Percentiles rank a stretch among this genome's conserved stretches.
Evolutionary conservation across 2,797 vertebrate genomes (phyloP).

Genomic region (Sebastes vulpes): DNA sequence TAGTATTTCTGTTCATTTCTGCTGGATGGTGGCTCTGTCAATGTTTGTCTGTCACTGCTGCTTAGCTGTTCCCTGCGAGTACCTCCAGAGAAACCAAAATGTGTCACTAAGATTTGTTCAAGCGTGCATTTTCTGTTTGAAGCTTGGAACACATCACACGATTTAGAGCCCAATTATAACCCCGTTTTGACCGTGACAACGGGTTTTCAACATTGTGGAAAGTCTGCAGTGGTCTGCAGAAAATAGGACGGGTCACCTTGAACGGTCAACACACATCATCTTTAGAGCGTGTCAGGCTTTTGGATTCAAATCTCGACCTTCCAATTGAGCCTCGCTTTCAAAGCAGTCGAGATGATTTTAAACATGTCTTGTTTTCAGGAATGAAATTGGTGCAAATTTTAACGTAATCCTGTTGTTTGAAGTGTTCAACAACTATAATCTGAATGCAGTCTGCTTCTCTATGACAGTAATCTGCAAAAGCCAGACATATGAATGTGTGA

Average conservation of each 20-base stretch:
- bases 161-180: constrained; percentile 54
- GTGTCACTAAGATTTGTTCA: constrained; percentile 66
- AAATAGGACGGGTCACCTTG: constrained; percentile 51
- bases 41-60: constrained; percentile 47
- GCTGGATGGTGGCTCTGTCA: constrained; percentile 29
- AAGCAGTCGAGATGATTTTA: constrained; percentile 21
- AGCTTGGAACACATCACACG: constrained; percentile 47
- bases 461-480: background rate
- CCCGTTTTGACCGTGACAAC: constrained; percentile 21
- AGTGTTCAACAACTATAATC: background rate
- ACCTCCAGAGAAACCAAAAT: constrained; percentile 26
- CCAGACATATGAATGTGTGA: background rate
- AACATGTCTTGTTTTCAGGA: background rate
- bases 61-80: constrained; percentile 42
- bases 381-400: background rate
- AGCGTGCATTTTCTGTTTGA: constrained; percentile 53
- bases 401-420: background rate
- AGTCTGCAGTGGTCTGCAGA: constrained; percentile 29
- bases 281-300: background rate
- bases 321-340: background rate
- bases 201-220: constrained; percentile 17
- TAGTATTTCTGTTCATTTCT: constrained; percentile 20
- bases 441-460: background rate
- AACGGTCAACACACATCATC: constrained; percentile 16
- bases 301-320: constrained; percentile 19